phyloP scores from a whole-genome alignment of 2,888 invertebrate genomes.

The Empis stercorea region DNA sequence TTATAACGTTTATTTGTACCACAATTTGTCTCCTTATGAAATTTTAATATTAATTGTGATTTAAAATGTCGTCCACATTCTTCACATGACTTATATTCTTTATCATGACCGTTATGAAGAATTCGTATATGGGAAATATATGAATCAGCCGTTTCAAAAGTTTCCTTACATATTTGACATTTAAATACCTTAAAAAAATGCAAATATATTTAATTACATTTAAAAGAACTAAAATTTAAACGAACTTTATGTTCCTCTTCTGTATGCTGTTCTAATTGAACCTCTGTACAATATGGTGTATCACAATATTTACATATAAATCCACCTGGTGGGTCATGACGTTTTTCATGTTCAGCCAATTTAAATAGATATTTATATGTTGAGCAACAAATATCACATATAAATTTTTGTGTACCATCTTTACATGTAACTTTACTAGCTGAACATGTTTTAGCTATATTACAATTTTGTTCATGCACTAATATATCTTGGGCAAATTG shows the following conservation, averaged over 20 bases:
- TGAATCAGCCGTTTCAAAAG: constrained; percentile 28
- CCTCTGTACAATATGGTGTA: constrained; percentile 24
- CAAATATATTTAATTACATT: no score
- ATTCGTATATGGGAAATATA: constrained; percentile 31
- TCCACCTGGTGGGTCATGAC: constrained; percentile 34
- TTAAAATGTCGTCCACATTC: constrained; percentile 34
- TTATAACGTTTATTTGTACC: constrained; percentile 33
- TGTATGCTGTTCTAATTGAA: constrained; percentile 25
- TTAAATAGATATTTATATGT: not conserved
- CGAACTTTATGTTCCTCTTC: constrained; percentile 24
- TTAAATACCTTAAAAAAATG: constrained; percentile 13
- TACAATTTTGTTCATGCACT: not conserved
- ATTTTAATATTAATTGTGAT: constrained; percentile 30
- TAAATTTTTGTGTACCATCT: not conserved
- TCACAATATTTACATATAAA: constrained; percentile 33
- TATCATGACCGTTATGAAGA: constrained; percentile 30
- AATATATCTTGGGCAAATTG: no score
- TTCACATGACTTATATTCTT: constrained; percentile 32
- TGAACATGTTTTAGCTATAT: not conserved
- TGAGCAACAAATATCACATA: not conserved
- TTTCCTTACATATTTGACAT: constrained; percentile 29
- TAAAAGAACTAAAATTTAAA: constrained; percentile 16
- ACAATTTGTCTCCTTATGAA: constrained; percentile 32
- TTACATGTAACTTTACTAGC: not conserved
- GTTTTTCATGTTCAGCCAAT: constrained; percentile 25